Evolutionary conservation across 1,140 invertebrate species (phyloP), one percentile per base, ranked within the genome.

Genomic region (Globodera ellingtonae): DNA sequence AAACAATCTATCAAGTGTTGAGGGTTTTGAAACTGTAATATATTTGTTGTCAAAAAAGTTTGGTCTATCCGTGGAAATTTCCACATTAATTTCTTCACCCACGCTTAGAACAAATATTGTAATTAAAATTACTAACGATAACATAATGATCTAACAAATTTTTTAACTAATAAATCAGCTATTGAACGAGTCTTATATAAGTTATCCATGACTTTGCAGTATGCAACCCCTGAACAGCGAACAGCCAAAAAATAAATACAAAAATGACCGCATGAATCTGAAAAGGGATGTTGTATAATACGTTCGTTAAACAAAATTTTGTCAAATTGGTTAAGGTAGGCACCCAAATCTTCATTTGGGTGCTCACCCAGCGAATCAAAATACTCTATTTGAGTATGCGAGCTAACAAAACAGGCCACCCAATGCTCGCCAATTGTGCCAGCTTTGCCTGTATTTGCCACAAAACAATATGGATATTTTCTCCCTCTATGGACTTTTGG

Each of bases 251-350:
- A 78, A 48, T 73, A 78, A 10, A 78, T 70, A 18, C 76, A 78
- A 78, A 71, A 78, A 9, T 78, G 62, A 10, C 76, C 76, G 35
- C 76, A 78, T 1, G 62, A 35, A 73, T 78, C 76, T 8, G 62
- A 62, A 3, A 70, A 44, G 5, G 35, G 46, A 18, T 44, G 44
- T 47, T 78, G 76, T 2, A 78, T 21, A 15, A 50, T n/a, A 18
- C 52, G 48, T 6, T 46, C 72, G 35, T 78, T 78, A 50, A 50
- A 21, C 24, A 50, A 50, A 24, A 78, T 47, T 69, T 10, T 35
- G 4, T 52, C 18, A 47, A 78, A 78, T 35, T 13, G 18, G 10
- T 24, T 24, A 24, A 78, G 62, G 6, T 52, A 78, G 7, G n/a
- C 13, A 10, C 62, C 10, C 35, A 78, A 48, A 71, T 78, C 47